These are phyloP conservation scores for Stercorarius parasiticus DNA, from an alignment of 2,113 vertebrate genomes.

Conservation along the genomic window DNA sequence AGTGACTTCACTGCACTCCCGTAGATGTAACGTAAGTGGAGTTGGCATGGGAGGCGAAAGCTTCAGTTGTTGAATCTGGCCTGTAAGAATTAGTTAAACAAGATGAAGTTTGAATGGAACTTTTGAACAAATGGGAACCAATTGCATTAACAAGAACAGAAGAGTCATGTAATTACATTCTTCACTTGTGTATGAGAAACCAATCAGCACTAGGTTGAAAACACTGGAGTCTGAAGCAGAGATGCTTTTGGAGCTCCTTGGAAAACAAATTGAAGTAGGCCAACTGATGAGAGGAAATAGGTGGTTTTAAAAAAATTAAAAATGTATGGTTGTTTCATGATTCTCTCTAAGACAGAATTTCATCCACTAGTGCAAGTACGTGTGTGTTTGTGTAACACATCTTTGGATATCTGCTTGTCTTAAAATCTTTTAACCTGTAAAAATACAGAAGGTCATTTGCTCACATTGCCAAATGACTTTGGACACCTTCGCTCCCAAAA, in stretches of 20 bases:
- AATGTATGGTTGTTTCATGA: background rate
- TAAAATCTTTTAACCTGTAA: background rate
- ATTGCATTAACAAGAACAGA: background rate
- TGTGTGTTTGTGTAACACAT: background rate
- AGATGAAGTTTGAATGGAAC: background rate
- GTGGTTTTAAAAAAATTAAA: background rate
- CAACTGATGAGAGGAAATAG: background rate
- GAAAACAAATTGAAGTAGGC: background rate
- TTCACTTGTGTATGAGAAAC: background rate
- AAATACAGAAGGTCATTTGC: background rate
- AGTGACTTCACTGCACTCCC: background rate
- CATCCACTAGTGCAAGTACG: background rate
- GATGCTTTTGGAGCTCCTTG: background rate
- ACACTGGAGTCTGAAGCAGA: background rate
- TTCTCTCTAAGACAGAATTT: background rate
- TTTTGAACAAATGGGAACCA: background rate
- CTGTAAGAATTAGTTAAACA: background rate
- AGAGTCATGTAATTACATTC: background rate
- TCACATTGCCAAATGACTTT: background rate
- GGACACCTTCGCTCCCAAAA: background rate
- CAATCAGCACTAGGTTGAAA: background rate
- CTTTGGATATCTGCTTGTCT: background rate
- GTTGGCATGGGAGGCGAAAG: background rate
- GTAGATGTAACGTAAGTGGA: background rate
- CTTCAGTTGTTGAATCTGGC: background rate